phyloP scores from a whole-genome alignment of 2,113 vertebrate species.

The Jacana jacana region DNA sequence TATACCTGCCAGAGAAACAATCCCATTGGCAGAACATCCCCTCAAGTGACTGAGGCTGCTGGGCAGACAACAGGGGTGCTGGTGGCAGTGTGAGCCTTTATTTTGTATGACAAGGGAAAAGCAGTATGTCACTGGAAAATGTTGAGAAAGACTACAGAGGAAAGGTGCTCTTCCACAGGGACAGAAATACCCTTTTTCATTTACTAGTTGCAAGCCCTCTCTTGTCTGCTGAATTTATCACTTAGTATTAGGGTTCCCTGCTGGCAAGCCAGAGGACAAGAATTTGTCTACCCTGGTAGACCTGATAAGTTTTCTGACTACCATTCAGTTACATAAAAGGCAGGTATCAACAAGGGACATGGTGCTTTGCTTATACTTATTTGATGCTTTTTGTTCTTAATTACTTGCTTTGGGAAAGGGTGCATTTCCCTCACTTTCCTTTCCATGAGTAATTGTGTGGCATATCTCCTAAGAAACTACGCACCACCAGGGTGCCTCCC shows the following conservation, averaged over 20 bases:
- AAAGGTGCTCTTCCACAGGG: neutral
- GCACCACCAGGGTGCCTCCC: neutral
- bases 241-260: neutral
- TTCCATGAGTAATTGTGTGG: neutral
- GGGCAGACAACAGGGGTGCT: neutral
- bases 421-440: neutral
- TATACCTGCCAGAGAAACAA: neutral
- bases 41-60: neutral
- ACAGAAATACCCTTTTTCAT: neutral
- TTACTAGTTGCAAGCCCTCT: neutral
- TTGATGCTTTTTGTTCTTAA: neutral
- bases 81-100: accelerated
- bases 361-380: neutral
- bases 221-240: neutral
- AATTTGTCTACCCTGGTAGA: neutral
- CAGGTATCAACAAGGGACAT: neutral
- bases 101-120: neutral
- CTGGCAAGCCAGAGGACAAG: neutral
- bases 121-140: neutral
- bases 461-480: neutral
- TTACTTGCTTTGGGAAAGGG: neutral
- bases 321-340: neutral
- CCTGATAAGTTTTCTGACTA: neutral
- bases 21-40: neutral
- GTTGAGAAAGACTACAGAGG: neutral